Conservation (phyloP, 2,113 vertebrate genomes). For the Thinocorus orbignyianus region DNA sequence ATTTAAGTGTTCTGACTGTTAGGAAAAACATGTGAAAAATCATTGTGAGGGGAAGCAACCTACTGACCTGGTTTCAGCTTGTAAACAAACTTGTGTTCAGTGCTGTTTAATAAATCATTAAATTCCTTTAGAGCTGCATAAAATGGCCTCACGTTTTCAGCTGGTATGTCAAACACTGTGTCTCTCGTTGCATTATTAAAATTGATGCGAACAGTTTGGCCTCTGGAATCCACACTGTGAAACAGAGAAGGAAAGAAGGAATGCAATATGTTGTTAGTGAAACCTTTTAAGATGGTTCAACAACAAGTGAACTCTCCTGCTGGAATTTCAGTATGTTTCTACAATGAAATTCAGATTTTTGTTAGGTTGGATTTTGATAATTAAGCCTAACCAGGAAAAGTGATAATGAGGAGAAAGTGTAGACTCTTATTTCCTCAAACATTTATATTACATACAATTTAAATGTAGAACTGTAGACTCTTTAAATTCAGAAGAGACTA, state of each 20-base stretch:
- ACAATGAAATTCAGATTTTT: background rate
- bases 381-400: background rate
- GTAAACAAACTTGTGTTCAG: slow-evolving; percentile 82
- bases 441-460: background rate
- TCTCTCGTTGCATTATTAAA: slow-evolving; percentile 93
- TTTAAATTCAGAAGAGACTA: background rate
- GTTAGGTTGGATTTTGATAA: background rate
- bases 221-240: slow-evolving; percentile 79
- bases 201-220: slow-evolving; percentile 83
- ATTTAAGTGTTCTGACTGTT: background rate
- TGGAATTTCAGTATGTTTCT: background rate
- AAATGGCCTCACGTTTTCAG: slow-evolving; percentile 87
- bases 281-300: background rate
- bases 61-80: slow-evolving; percentile 90
- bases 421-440: background rate
- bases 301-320: background rate
- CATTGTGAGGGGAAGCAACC: background rate
- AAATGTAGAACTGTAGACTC: background rate
- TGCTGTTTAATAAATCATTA: slow-evolving; percentile 81
- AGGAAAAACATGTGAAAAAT: background rate
- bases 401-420: background rate
- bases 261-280: background rate
- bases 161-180: slow-evolving; percentile 85
- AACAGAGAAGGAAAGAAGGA: slow-evolving; percentile 1
- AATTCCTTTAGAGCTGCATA: slow-evolving; percentile 88